Conservation (phyloP, 2,888 invertebrate species). For the Lasioglossum pauxillum region DNA sequence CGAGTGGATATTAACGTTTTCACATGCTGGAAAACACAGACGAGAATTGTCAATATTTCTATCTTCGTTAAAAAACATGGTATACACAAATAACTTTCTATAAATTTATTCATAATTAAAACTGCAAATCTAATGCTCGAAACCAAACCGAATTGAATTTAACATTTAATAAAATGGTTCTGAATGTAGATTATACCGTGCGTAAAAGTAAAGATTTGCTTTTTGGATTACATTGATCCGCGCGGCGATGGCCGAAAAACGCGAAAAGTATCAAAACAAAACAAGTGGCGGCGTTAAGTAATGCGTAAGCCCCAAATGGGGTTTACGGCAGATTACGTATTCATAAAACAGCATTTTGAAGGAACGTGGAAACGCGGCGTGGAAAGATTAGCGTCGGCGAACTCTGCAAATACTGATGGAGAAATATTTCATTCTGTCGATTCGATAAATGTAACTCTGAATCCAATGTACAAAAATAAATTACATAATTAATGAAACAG, state of each 20-base stretch:
- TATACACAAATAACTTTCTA: no score
- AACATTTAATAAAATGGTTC: not conserved
- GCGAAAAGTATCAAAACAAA: not conserved
- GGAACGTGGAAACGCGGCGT: not conserved
- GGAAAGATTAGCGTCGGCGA: not conserved
- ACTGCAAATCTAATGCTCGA: no score
- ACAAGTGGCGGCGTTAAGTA: not conserved
- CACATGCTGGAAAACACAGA: not conserved
- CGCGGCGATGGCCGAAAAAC: not conserved
- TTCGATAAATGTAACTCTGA: not conserved
- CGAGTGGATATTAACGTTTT: slow-evolving; percentile 18
- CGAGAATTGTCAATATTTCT: no score
- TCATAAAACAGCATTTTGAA: not conserved
- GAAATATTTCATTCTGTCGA: not conserved
- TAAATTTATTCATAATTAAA: no score
- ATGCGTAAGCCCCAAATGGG: not conserved
- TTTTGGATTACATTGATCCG: not conserved
- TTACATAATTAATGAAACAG: no score
- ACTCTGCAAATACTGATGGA: not conserved
- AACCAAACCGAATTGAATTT: not conserved
- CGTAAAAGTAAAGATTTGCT: not conserved
- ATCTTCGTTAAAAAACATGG: no score
- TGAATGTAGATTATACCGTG: not conserved
- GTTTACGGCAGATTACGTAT: not conserved
- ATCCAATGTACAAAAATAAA: not conserved